These are phyloP conservation scores for Mylabris phalerata DNA, from an alignment of 1,140 invertebrate species.

Conservation along the genomic window DNA sequence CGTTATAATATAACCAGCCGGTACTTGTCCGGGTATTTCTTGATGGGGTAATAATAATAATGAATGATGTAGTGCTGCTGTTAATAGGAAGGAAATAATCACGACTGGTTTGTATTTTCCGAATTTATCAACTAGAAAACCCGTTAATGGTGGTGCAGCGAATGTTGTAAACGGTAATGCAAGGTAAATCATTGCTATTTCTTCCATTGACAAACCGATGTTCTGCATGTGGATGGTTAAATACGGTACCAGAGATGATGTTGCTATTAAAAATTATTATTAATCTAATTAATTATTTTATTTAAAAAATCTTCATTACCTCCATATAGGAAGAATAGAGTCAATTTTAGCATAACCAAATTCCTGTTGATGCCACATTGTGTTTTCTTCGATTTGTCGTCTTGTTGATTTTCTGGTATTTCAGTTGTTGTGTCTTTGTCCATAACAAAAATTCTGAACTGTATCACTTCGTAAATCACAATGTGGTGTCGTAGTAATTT, in stretches of 20 bases:
- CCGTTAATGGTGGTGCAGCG: constrained; percentile 69
- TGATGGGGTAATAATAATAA: constrained; percentile 65
- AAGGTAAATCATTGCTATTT: constrained; percentile 78
- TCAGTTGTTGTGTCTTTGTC: background rate
- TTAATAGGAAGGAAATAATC: constrained; percentile 62
- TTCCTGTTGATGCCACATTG: constrained; percentile 56
- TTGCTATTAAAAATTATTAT: constrained; percentile 50
- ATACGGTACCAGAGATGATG: constrained; percentile 72
- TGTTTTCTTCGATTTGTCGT: constrained; percentile 8
- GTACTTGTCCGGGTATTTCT: constrained; percentile 63
- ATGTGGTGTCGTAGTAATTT: too few species aligned
- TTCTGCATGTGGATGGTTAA: constrained; percentile 83
- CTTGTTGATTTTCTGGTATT: constrained; percentile 21
- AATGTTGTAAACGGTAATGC: constrained; percentile 75
- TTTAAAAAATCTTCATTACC: constrained; percentile 43
- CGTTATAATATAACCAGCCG: constrained; percentile 62
- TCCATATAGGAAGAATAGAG: constrained; percentile 73
- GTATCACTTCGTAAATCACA: too few species aligned
- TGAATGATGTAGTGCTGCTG: constrained; percentile 65
- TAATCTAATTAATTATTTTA: background rate
- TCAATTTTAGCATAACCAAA: constrained; percentile 69
- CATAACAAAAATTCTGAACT: background rate
- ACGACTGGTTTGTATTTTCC: constrained; percentile 74
- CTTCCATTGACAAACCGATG: constrained; percentile 73
- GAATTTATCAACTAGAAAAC: constrained; percentile 73